A percentile compares a stretch with the other conserved stretches of the same genome.
phyloP scores from a whole-genome alignment of 2,797 vertebrate genomes.

The Sebastes kiyomatsui region DNA sequence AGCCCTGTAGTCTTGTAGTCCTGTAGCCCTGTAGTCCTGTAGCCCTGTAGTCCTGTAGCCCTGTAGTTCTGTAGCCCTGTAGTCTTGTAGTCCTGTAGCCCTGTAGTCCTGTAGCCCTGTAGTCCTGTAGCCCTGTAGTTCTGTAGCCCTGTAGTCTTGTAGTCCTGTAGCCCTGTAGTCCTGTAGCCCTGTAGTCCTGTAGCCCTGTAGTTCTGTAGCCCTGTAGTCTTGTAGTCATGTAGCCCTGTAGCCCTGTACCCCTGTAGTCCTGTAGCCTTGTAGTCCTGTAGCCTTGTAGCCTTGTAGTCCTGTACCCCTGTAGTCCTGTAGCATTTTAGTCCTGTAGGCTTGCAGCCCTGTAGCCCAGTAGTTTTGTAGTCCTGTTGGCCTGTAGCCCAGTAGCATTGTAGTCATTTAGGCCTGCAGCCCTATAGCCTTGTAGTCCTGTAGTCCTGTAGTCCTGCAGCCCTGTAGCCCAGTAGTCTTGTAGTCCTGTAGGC shows the following conservation, averaged over 20 bases:
- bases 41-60: no score
- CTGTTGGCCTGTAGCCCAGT: neutral
- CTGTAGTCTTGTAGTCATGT: neutral
- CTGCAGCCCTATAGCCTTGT: neutral
- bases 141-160: neutral
- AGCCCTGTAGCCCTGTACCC: neutral
- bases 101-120: neutral
- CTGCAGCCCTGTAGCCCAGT: neutral
- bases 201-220: neutral
- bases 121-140: neutral
- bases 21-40: no score
- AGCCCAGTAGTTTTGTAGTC: neutral
- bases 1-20: no score
- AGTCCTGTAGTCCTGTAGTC: neutral
- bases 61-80: rapidly evolving
- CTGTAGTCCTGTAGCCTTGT: neutral
- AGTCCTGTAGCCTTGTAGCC: neutral
- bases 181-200: neutral
- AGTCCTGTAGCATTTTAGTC: neutral
- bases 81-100: rapidly evolving
- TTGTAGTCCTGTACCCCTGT: neutral
- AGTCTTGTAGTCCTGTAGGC: neutral
- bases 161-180: neutral
- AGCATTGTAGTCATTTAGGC: neutral
- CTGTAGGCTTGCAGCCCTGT: neutral